Evolutionary conservation across 2,113 vertebrate species (phyloP).

Genomic region (rabbit (Oryctolagus cuniculus)): DNA sequence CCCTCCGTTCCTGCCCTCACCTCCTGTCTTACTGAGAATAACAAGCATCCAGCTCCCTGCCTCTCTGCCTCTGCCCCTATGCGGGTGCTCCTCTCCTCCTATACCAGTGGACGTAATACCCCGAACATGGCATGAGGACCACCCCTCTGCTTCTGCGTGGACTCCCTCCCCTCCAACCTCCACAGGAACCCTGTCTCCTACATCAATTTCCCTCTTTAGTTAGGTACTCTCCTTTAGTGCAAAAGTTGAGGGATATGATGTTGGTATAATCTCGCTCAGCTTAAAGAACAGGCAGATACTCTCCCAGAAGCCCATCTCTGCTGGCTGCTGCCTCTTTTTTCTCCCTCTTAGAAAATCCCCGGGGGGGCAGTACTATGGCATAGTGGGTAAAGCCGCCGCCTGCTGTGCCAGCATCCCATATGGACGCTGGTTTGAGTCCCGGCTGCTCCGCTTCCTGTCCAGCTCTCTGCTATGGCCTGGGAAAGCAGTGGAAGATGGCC

Average conservation of each 20-base stretch:
- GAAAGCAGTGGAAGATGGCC: too few species aligned
- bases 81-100: neutral
- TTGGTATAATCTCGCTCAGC: neutral
- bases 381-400: too few species aligned
- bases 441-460: too few species aligned
- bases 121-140: neutral
- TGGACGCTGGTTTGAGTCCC: too few species aligned
- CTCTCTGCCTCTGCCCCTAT: neutral
- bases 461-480: too few species aligned
- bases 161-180: neutral
- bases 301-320: neutral
- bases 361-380: too few species aligned
- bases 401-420: too few species aligned
- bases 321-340: neutral
- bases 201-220: neutral
- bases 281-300: neutral
- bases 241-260: neutral
- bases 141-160: neutral
- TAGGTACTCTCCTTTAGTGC: neutral
- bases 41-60: neutral
- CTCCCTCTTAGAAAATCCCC: too few species aligned
- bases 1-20: neutral
- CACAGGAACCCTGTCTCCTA: neutral
- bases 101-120: too few species aligned
- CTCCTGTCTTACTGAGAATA: slow-evolving; percentile 4